Conservation (phyloP, 2,113 vertebrate species). For the Lagenorhynchus albirostris region DNA sequence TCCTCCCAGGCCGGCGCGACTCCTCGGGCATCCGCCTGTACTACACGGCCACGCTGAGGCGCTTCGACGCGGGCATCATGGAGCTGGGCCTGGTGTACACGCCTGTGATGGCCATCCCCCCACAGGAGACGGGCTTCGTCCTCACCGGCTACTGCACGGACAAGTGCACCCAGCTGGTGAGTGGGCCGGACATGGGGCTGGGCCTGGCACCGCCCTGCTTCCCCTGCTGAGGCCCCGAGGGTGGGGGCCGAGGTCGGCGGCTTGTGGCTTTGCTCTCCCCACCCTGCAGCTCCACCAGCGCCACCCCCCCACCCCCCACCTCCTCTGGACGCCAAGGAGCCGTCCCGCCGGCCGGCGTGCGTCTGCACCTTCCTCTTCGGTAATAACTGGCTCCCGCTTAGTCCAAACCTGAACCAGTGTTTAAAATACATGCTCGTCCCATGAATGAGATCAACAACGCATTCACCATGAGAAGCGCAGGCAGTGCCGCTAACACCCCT, state of each 20-base stretch:
- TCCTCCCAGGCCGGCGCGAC: constrained; percentile 84
- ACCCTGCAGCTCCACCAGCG: background rate
- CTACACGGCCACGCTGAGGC: constrained; percentile 87
- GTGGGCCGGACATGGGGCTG: background rate
- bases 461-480: rapidly evolving
- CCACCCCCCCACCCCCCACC: rapidly evolving
- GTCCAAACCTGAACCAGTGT: rapidly evolving
- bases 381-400: rapidly evolving
- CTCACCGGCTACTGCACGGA: constrained; percentile 94
- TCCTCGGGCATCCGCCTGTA: constrained; percentile 93
- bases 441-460: rapidly evolving
- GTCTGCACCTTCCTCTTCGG: background rate
- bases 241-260: rapidly evolving
- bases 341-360: rapidly evolving
- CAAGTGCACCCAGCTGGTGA: constrained; percentile 91
- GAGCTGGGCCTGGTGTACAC: constrained; percentile 97
- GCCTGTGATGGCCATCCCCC: constrained; percentile 94
- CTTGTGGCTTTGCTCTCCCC: rapidly evolving
- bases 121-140: constrained; percentile 82
- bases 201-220: background rate
- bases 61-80: constrained; percentile 91
- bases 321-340: rapidly evolving
- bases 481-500: rapidly evolving
- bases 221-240: rapidly evolving
- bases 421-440: rapidly evolving